Evolutionary conservation across 2,888 invertebrate species (phyloP), one percentile per base, ranked within the genome.

Genomic region (Fabriciana adippe): DNA sequence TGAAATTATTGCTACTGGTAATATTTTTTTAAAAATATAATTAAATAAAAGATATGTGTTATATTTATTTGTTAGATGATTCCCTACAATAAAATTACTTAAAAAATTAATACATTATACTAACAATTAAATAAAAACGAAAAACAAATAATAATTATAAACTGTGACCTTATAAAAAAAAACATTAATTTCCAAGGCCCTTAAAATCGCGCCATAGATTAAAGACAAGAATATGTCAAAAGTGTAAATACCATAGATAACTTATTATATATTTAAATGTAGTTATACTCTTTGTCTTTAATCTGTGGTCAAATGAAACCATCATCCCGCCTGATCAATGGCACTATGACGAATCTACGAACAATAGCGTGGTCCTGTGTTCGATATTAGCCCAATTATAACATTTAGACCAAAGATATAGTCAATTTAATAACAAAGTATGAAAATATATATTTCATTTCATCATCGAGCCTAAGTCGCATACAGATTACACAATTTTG

Each of bases 371-470:
- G 84, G 83, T 85, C 85, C 84, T 77, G 79, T 79, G 77, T 78
- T 80, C 80, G 79, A 84, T 84, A 79, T 80, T 72, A 73, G 77
- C 72, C 71, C 74, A 75, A 77, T 76, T 76, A 78, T 75, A 62
- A 76, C 76, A 79, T 70, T 66, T 59, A 71, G 75, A 79, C 79
- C 76, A 73, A 81, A 80, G 81, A 81, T 73, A 81, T 81, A 79
- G 76, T 79, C 73, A 74, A 73, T 78, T 75, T 76, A 79, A 78
- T 77, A 82, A 81, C 77, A 79, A 79, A 81, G 78, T 79, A 81
- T 81, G 80, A 86, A 86, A 85, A 87, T 84, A 86, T 86, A 85
- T 78, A 75, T 72, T 77, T 74, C 68, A 70, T 65, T 76, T 76
- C 70, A 68, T 72, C 72, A 73, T 63, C 31, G 55, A 72, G 77